Conservation (phyloP, 2,888 invertebrate genomes). For the Dolomedes plantarius region DNA sequence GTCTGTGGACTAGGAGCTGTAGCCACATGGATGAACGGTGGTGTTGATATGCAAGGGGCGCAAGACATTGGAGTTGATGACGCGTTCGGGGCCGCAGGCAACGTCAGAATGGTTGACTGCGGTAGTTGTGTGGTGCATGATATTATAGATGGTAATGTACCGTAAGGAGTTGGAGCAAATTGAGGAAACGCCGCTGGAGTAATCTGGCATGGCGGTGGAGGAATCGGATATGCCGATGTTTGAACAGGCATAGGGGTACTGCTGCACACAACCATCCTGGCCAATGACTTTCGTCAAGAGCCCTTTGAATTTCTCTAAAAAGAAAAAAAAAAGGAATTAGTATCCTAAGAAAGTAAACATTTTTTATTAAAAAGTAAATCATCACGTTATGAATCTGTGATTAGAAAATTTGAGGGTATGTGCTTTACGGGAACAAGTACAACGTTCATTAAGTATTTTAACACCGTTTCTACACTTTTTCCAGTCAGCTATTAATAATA, state of each 20-base stretch:
- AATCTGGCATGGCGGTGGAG: conserved; percentile 24
- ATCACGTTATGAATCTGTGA: no score
- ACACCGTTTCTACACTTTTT: no score
- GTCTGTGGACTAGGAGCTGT: background rate
- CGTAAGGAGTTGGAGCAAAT: conserved; percentile 10
- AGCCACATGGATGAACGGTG: background rate
- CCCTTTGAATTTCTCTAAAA: background rate
- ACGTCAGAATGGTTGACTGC: conserved; percentile 3
- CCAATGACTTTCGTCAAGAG: background rate
- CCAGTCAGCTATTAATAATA: no score
- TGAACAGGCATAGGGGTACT: conserved; percentile 23
- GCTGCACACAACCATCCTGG: conserved; percentile 50
- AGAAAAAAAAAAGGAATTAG: background rate
- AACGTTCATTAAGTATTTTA: no score
- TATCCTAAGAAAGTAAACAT: no score
- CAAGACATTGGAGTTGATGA: conserved; percentile 14
- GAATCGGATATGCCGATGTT: conserved; percentile 28
- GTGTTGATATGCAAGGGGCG: conserved; percentile 15
- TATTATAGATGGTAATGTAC: background rate
- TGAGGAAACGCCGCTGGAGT: conserved; percentile 21
- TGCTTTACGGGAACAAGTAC: no score
- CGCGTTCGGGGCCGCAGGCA: background rate
- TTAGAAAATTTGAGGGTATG: no score
- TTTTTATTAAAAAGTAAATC: no score
- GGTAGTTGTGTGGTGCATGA: conserved; percentile 24